phyloP scores from a whole-genome alignment of 2,888 invertebrate species.

The Ditula angustiorana region DNA sequence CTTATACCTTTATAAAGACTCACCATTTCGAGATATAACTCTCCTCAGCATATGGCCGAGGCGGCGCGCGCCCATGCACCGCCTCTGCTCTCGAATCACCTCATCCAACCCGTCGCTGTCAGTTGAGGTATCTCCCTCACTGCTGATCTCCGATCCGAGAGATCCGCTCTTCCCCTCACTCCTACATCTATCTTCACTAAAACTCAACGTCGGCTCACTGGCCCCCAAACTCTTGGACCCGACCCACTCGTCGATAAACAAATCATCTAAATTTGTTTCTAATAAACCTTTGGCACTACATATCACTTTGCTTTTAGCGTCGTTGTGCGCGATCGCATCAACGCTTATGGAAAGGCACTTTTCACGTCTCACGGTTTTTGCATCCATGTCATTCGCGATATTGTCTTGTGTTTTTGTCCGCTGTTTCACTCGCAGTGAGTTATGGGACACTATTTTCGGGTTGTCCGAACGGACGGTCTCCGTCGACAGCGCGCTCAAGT shows the following conservation, averaged over 20 bases:
- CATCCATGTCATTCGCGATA: conserved; percentile 59
- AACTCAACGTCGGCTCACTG: conserved; percentile 76
- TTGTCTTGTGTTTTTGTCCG: conserved; percentile 72
- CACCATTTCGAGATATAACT: conserved; percentile 81
- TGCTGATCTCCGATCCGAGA: conserved; percentile 75
- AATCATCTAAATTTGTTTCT: conserved; percentile 83
- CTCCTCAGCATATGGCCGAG: conserved; percentile 76
- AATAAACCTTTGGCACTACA: conserved; percentile 84
- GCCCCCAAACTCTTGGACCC: conserved; percentile 76
- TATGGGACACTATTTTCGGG: conserved; percentile 63
- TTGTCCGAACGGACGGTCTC: conserved; percentile 47
- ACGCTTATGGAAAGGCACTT: conserved; percentile 77
- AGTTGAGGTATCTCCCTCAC: conserved; percentile 71
- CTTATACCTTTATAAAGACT: conserved; percentile 58
- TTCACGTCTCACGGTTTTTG: conserved; percentile 61
- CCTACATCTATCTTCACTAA: conserved; percentile 59
- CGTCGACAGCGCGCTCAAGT: conserved; percentile 53
- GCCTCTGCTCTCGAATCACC: conserved; percentile 72
- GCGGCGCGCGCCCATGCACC: conserved; percentile 78
- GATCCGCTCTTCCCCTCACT: conserved; percentile 63
- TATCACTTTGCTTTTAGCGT: conserved; percentile 80
- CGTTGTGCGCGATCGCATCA: conserved; percentile 71
- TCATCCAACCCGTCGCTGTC: conserved; percentile 78
- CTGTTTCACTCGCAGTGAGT: conserved; percentile 70
- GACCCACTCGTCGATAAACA: conserved; percentile 73